Conservation (phyloP, 2,113 vertebrate genomes). For the Sinocyclocheilus rhinocerous region DNA sequence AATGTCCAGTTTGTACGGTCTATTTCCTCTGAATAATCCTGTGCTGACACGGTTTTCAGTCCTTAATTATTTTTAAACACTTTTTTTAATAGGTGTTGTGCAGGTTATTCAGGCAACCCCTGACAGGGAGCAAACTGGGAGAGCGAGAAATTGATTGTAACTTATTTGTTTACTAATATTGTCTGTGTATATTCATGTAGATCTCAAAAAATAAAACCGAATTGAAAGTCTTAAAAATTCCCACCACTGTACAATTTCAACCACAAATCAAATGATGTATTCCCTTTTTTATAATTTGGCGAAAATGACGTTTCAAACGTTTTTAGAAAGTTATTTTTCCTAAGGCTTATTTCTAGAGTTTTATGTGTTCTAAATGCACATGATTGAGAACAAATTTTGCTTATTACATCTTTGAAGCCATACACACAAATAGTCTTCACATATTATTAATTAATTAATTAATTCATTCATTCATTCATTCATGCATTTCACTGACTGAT, state of each 20-base stretch:
- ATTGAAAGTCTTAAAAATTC: neutral
- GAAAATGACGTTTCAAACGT: no score
- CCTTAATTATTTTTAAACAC: neutral
- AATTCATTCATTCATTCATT: no score
- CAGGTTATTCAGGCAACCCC: neutral
- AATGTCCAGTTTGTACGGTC: neutral
- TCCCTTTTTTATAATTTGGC: neutral
- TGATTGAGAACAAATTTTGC: no score
- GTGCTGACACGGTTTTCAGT: neutral
- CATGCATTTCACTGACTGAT: neutral
- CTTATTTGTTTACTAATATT: neutral
- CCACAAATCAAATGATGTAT: neutral
- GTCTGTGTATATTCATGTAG: neutral
- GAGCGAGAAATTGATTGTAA: neutral
- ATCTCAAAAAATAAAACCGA: neutral
- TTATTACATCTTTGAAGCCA: no score
- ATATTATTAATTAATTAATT: no score
- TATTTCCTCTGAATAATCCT: neutral
- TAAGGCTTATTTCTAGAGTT: no score
- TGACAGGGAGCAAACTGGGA: neutral
- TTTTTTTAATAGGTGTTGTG: neutral
- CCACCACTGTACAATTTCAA: neutral
- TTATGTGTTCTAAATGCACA: no score
- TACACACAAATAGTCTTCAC: no score
- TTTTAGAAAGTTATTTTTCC: no score